phyloP scores from a whole-genome alignment of 1,140 invertebrate species.

The Drosophila ironensis region DNA sequence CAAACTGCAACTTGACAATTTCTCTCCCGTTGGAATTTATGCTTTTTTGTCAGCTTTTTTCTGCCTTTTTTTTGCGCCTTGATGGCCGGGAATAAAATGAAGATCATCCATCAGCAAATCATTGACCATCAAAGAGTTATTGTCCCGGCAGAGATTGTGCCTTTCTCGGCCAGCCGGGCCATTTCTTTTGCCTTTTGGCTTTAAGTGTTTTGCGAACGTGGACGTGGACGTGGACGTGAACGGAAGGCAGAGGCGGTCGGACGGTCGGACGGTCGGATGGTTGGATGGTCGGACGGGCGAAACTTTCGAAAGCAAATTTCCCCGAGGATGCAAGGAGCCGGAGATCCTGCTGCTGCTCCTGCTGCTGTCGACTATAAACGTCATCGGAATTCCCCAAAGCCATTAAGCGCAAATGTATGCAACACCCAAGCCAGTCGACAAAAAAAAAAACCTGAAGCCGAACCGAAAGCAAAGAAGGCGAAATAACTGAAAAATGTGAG shows the following conservation, averaged over 20 bases:
- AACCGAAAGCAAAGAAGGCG: conserved; percentile 12
- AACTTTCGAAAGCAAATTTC: conserved; percentile 77
- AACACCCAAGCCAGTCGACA: conserved; percentile 52
- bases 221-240: too few species aligned
- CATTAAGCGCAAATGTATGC: conserved; percentile 80
- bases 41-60: neutral
- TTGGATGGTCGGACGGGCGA: too few species aligned
- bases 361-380: conserved; percentile 69
- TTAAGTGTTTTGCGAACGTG: conserved; percentile 55
- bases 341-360: conserved; percentile 6
- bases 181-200: conserved; percentile 28
- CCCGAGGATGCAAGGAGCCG: conserved; percentile 56
- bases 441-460: neutral
- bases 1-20: conserved; percentile 14
- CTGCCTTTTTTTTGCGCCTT: neutral
- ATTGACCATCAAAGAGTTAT: conserved; percentile 65
- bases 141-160: conserved; percentile 42
- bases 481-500: conserved; percentile 74
- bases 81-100: conserved; percentile 4
- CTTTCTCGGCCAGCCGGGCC: conserved; percentile 5
- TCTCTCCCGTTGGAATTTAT: neutral
- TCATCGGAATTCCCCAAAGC: conserved; percentile 79
- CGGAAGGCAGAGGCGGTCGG: too few species aligned
- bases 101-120: conserved; percentile 61
- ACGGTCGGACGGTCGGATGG: too few species aligned